Conservation (phyloP, 1,140 invertebrate species). For the Sarcophaga bullata region DNA sequence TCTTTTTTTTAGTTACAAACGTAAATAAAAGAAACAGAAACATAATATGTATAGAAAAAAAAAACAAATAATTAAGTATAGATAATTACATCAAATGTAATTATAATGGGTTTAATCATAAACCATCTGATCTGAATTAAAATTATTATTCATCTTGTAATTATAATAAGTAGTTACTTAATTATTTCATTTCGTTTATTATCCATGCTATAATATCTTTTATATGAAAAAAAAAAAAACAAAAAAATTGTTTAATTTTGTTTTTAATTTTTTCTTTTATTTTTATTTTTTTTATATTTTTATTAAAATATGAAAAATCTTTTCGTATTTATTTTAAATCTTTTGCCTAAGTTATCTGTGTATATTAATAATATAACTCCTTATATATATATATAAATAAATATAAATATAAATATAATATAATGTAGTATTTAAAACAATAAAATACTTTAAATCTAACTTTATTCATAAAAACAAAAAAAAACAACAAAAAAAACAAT, state of each 20-base stretch:
- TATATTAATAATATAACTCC: background rate
- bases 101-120: background rate
- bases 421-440: background rate
- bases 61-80: background rate
- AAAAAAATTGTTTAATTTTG: background rate
- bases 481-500: background rate
- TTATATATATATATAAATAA: background rate
- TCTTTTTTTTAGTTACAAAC: background rate
- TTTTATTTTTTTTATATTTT: background rate
- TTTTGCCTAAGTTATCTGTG: background rate
- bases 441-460: conserved; percentile 20
- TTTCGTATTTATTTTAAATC: background rate
- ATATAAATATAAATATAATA: conserved; percentile 21
- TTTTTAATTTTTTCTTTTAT: background rate
- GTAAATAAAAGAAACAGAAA: background rate
- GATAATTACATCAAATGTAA: conserved; percentile 13
- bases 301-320: background rate
- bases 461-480: conserved; percentile 11
- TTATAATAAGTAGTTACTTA: too few relatives aligned
- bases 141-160: too few relatives aligned
- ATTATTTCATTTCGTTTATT: too few relatives aligned
- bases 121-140: too few relatives aligned
- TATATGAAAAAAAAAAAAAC: background rate
- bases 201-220: too few relatives aligned
- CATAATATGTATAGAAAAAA: too few relatives aligned